Percentiles rank a stretch among this genome's conserved stretches.
These are phyloP conservation scores for Apoda limacodes DNA, from an alignment of 2,888 invertebrate species.

Conservation along the genomic window DNA sequence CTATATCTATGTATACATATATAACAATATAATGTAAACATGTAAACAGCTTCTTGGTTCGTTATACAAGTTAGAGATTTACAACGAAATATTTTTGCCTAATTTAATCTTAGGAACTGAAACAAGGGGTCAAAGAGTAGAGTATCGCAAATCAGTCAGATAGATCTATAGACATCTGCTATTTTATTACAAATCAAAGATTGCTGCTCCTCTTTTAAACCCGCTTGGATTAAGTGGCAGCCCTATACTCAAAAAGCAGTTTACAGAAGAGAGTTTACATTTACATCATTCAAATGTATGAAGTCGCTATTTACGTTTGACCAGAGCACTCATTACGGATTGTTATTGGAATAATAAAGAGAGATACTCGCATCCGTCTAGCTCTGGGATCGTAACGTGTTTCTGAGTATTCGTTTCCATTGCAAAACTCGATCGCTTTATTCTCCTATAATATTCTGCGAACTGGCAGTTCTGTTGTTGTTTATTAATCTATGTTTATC, in stretches of 20 bases:
- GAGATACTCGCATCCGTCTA: constrained; percentile 54
- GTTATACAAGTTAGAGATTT: too few relatives aligned
- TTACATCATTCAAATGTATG: constrained; percentile 67
- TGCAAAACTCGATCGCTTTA: constrained; percentile 62
- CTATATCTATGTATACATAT: too few relatives aligned
- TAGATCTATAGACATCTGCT: too few relatives aligned
- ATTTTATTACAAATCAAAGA: too few relatives aligned
- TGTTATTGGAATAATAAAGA: constrained; percentile 70
- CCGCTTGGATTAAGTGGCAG: too few relatives aligned
- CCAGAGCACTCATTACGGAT: constrained; percentile 68
- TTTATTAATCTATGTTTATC: constrained; percentile 60
- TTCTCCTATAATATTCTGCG: constrained; percentile 44
- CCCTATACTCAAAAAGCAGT: constrained; percentile 50
- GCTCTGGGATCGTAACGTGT: constrained; percentile 48
- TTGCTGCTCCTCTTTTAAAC: too few relatives aligned
- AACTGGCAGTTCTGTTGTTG: constrained; percentile 61
- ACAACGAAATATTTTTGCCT: too few relatives aligned
- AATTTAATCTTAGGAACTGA: too few relatives aligned
- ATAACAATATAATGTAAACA: too few relatives aligned
- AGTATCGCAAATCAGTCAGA: too few relatives aligned
- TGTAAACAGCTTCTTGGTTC: too few relatives aligned
- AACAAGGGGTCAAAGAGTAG: too few relatives aligned
- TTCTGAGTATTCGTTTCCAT: constrained; percentile 52
- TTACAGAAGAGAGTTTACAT: constrained; percentile 58
- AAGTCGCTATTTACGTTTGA: constrained; percentile 68